Evolutionary conservation across 1,140 invertebrate species (phyloP).

Genomic region (Heliconius melpomene): DNA sequence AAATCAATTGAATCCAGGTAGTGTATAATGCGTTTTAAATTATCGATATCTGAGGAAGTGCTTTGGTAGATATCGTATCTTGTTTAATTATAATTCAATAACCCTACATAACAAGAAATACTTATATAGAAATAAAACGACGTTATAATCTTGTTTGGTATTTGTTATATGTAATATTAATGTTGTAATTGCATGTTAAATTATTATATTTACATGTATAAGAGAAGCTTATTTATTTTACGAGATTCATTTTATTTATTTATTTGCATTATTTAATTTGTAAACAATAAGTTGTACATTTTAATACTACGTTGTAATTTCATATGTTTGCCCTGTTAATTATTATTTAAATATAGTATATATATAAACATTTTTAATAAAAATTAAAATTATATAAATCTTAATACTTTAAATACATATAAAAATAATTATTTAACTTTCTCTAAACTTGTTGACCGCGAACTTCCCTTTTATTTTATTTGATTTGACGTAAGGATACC

Average conservation of each 20-base stretch:
- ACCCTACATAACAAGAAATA: constrained; percentile 13
- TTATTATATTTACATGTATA: neutral
- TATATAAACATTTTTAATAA: too few relatives aligned
- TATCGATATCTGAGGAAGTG: constrained; percentile 15
- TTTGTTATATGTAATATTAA: neutral
- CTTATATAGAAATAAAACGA: constrained; percentile 7
- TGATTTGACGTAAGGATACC: neutral
- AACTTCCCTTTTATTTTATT: neutral
- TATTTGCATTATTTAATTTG: too few relatives aligned
- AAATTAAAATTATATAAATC: neutral
- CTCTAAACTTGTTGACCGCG: neutral
- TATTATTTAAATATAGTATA: too few relatives aligned
- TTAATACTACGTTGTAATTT: too few relatives aligned
- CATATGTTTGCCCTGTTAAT: too few relatives aligned
- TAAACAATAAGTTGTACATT: too few relatives aligned
- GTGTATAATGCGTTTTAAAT: constrained; percentile 9
- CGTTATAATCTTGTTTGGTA: neutral
- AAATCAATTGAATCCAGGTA: constrained; percentile 1
- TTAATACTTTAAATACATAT: neutral
- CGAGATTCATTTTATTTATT: too few relatives aligned
- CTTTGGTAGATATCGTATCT: constrained; percentile 10
- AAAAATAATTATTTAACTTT: neutral
- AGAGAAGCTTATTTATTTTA: neutral
- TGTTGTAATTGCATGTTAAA: neutral
- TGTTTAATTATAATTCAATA: constrained; percentile 16